Evolutionary conservation across 2,888 invertebrate genomes (phyloP).

Genomic region (Pseudeuparius sepicola): DNA sequence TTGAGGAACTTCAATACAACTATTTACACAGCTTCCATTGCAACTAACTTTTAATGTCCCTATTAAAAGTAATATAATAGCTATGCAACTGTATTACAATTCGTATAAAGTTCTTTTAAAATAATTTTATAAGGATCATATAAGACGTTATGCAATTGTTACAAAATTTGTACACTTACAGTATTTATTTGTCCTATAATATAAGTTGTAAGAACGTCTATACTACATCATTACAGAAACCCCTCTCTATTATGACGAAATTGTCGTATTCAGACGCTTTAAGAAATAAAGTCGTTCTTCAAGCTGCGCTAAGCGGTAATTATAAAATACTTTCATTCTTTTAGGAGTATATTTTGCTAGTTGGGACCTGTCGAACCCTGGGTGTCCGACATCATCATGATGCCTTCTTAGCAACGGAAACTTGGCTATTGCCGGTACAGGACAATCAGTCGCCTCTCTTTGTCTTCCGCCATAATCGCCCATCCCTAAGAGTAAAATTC

Average conservation of each 20-base stretch:
- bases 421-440: conserved; percentile 9
- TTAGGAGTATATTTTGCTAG: no score
- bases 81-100: conserved; percentile 16
- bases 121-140: no score
- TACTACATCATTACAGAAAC: conserved; percentile 18
- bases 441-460: conserved; percentile 10
- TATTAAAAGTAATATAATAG: no score
- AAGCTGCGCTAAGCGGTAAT: no score
- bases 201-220: conserved; percentile 15
- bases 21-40: no score
- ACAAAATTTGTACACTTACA: conserved; percentile 14
- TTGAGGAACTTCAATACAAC: no score
- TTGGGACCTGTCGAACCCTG: no score
- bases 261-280: conserved; percentile 16
- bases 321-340: no score
- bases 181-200: conserved; percentile 14
- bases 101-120: conserved; percentile 10
- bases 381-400: conserved; percentile 28
- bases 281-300: no score
- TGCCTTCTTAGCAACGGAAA: conserved; percentile 9
- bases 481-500: conserved; percentile 15
- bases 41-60: no score
- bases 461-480: conserved; percentile 18
- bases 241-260: conserved; percentile 18
- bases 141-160: conserved; percentile 10